A percentile compares a stretch with the other conserved stretches of the same genome.
Evolutionary conservation across 2,113 vertebrate genomes (phyloP).

Genomic region (Chionis minor): DNA sequence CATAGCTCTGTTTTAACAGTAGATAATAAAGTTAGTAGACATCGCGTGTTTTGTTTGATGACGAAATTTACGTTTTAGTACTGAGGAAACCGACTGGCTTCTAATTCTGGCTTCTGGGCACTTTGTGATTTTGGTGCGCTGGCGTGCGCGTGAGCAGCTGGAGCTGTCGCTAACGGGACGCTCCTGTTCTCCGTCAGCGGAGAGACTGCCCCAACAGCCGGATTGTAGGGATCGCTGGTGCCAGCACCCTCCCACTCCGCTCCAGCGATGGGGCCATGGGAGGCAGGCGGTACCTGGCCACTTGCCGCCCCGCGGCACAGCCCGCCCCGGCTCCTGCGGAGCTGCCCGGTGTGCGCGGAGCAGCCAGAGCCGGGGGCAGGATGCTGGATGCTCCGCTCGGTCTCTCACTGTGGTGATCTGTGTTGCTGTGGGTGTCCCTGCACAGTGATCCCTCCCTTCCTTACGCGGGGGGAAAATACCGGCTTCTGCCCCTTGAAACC

Average conservation of each 20-base stretch:
- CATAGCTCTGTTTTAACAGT: not conserved
- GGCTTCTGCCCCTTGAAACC: not conserved
- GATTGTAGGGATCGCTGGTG: not conserved
- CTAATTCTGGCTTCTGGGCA: not conserved
- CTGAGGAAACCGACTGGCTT: not conserved
- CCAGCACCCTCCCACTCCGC: not conserved
- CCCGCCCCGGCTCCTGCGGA: too few relatives aligned
- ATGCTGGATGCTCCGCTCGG: too few relatives aligned
- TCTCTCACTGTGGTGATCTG: not conserved
- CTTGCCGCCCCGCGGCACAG: too few relatives aligned
- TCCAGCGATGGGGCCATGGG: not conserved
- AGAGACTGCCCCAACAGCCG: too few relatives aligned
- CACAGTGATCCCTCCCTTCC: not conserved
- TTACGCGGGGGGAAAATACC: not conserved
- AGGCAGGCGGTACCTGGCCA: too few relatives aligned
- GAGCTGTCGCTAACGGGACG: too few relatives aligned
- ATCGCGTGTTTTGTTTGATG: not conserved
- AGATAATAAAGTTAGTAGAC: not conserved
- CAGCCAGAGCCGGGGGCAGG: too few relatives aligned
- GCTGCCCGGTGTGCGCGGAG: too few relatives aligned
- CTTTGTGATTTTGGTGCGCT: not conserved
- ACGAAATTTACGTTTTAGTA: not conserved
- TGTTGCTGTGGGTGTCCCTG: not conserved
- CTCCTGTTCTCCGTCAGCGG: not conserved
- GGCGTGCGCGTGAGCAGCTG: too few relatives aligned